A percentile compares a stretch with the other conserved stretches of the same genome.
phyloP scores from a whole-genome alignment of 2,113 vertebrate genomes.

The Edolisoma coerulescens region DNA sequence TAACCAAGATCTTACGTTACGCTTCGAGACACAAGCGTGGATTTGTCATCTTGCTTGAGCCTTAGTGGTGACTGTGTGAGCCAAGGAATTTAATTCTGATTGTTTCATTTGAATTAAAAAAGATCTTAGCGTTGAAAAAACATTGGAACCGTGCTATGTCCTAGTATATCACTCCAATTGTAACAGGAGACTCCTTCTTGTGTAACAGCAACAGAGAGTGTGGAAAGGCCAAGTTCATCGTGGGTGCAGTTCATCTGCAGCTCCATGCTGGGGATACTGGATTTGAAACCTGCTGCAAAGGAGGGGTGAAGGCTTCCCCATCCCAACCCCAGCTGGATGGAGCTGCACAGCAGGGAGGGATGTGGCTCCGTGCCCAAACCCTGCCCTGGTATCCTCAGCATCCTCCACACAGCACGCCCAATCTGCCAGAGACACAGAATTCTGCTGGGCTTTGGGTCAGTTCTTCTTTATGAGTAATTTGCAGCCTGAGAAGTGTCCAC shows the following conservation, averaged over 20 bases:
- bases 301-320: not conserved
- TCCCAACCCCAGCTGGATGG: not conserved
- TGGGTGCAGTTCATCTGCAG: not conserved
- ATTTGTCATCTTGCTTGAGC: conserved; percentile 65
- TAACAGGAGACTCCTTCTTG: conserved; percentile 5
- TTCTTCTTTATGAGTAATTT: rapidly evolving
- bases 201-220: not conserved
- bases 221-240: not conserved
- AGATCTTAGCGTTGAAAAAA: conserved; percentile 38
- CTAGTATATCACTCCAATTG: not conserved
- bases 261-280: rapidly evolving
- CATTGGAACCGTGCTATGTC: conserved; percentile 10
- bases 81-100: conserved; percentile 65
- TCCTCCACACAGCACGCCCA: rapidly evolving
- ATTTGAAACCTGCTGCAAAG: not conserved
- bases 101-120: conserved; percentile 51
- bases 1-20: conserved; percentile 53
- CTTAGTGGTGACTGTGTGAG: conserved; percentile 55
- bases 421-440: not conserved
- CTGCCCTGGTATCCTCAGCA: not conserved
- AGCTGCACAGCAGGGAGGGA: not conserved
- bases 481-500: not conserved
- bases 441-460: not conserved
- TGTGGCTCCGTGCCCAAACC: not conserved
- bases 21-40: conserved; percentile 18